These are phyloP conservation scores for Ceryle rudis DNA, from an alignment of 2,797 vertebrate genomes.

Conservation along the genomic window DNA sequence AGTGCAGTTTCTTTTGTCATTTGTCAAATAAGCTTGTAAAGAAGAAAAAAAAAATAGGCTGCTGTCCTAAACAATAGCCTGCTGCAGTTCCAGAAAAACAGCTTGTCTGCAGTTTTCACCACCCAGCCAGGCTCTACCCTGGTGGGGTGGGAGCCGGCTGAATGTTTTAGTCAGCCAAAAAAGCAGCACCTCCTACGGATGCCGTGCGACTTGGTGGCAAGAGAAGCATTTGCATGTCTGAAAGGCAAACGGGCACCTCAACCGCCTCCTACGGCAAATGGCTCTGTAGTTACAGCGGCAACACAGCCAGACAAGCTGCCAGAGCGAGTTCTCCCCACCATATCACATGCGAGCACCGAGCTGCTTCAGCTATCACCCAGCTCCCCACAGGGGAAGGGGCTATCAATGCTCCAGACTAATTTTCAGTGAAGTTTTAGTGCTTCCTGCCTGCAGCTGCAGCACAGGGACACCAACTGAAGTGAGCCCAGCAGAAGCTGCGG, in stretches of 20 bases:
- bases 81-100: slow-evolving; percentile 66
- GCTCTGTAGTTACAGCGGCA: not conserved
- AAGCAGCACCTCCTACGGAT: slow-evolving; percentile 58
- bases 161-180: slow-evolving; percentile 62
- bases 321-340: not conserved
- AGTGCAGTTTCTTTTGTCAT: slow-evolving; percentile 57
- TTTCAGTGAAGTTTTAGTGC: not conserved
- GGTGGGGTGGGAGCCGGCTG: slow-evolving; percentile 29
- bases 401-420: not conserved
- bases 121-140: slow-evolving; percentile 7
- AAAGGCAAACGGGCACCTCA: slow-evolving; percentile 2
- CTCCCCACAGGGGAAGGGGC: not conserved
- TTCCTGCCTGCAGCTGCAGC: not conserved
- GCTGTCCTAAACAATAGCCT: slow-evolving; percentile 48
- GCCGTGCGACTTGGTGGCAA: not conserved
- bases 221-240: not conserved
- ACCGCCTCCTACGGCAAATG: not conserved
- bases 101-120: slow-evolving; percentile 43
- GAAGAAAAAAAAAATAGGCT: not conserved
- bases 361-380: rapidly evolving
- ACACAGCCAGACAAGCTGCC: not conserved
- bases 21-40: slow-evolving; percentile 38
- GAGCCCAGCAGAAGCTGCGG: not conserved
- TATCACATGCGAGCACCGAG: not conserved
- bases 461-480: not conserved